Evolutionary conservation across 1,140 invertebrate species (phyloP), one percentile per base, ranked within the genome.

Genomic region (Drosophila ogumai): DNA sequence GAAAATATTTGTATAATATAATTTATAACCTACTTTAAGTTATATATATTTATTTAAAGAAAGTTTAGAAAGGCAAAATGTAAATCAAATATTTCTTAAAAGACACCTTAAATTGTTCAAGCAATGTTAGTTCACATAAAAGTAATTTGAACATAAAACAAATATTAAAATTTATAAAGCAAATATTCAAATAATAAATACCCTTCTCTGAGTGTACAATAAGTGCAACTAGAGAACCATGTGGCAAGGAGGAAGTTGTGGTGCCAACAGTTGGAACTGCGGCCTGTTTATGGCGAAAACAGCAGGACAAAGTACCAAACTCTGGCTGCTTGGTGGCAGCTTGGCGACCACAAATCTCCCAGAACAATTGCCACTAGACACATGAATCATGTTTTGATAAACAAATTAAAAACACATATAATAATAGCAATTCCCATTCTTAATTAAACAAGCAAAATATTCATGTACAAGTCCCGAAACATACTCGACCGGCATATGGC

Each of bases 371-470:
- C 38, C 60, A 54, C 38, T 7, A 5, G 6, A 13, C 13, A 17
- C 34, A 22, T 22, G 22, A 36, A 66, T 67, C 61, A 41, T 72
- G 52, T 59, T 72, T 71, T 58, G 68, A 72, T 41, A 72, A 72
- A 50, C 43, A 72, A 71, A 72, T 57, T 58, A 36, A 50, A 72
- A 72, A 43, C 34, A 59, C n/a, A 57, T 41, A 72, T 69, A 58
- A 72, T 71, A 72, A 68, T 34, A 59, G 36, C 66, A 59, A 71
- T 72, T 72, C 46, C 46, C 66, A 50, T 22, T 28, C 43, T 50
- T 72, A 72, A 72, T 72, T 72, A 72, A 72, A 72, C 68, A 58
- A 41, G 66, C 36, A 41, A 71, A 71, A 71, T 59, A 71, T 41
- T n/a, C 68, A 41, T 72, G 44, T 50, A 58, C 28, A 71, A 43